Conservation (phyloP, 2,113 vertebrate species). For the Dromaius novaehollandiae region DNA sequence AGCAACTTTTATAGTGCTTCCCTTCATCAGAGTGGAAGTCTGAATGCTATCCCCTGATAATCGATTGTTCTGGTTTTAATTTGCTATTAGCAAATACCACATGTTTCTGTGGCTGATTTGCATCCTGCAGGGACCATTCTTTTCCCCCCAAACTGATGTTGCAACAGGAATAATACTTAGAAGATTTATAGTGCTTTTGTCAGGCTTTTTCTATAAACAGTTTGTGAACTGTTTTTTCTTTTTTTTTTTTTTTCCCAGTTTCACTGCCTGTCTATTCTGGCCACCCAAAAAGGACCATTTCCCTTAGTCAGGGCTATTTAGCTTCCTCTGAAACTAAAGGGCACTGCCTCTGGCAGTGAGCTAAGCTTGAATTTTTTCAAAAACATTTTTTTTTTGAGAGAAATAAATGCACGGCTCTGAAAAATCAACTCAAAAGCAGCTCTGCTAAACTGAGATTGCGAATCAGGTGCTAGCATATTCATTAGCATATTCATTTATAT, state of each 20-base stretch:
- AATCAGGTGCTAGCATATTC: background rate
- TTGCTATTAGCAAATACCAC: constrained; percentile 13
- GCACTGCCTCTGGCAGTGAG: background rate
- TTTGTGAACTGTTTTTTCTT: background rate
- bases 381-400: background rate
- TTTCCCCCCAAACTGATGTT: background rate
- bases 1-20: background rate
- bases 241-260: background rate
- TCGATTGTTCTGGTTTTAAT: constrained; percentile 45
- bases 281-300: background rate
- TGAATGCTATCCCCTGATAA: background rate
- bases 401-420: background rate
- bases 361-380: background rate
- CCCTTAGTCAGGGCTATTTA: background rate
- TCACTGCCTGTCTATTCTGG: background rate
- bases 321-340: background rate
- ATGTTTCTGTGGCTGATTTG: constrained; percentile 31
- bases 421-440: background rate
- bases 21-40: background rate
- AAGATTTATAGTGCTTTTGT: background rate
- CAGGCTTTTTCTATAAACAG: background rate
- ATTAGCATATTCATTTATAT: background rate
- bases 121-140: background rate
- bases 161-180: constrained; percentile 34
- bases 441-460: background rate